Conservation (phyloP, 2,797 vertebrate species). For the Coccyzus lansbergi region DNA sequence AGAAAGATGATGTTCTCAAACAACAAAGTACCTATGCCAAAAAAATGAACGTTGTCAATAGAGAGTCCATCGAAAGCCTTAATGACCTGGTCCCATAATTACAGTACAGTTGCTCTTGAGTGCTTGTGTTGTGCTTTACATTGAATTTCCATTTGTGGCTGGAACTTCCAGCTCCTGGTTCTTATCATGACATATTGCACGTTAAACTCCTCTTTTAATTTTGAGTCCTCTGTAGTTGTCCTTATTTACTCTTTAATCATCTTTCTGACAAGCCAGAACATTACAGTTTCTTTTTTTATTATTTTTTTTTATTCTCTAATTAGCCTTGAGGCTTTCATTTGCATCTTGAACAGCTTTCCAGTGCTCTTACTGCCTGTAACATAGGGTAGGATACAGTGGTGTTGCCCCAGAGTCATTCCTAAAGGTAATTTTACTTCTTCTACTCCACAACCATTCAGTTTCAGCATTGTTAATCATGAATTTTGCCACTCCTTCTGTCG, state of each 20-base stretch:
- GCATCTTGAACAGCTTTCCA: fast-evolving
- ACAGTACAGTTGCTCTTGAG: background rate
- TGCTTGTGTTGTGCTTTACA: background rate
- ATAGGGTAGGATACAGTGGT: background rate
- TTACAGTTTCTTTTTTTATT: background rate
- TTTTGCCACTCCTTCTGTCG: background rate
- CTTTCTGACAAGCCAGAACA: background rate
- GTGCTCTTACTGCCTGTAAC: background rate
- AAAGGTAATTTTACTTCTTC: background rate
- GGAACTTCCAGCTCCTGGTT: background rate
- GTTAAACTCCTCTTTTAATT: background rate
- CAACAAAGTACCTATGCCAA: background rate
- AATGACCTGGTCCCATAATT: background rate
- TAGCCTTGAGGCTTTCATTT: background rate
- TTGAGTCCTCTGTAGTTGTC: background rate
- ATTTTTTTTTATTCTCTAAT: background rate
- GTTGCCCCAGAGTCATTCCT: background rate
- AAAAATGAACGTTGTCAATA: background rate
- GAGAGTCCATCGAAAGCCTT: background rate
- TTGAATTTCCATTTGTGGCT: background rate
- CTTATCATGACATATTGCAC: background rate
- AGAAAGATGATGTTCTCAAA: background rate
- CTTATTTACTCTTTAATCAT: background rate
- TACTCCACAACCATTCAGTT: background rate
- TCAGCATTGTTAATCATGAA: background rate